Evolutionary conservation across 1,140 invertebrate genomes (phyloP).

Genomic region (Cotesia vestalis): DNA sequence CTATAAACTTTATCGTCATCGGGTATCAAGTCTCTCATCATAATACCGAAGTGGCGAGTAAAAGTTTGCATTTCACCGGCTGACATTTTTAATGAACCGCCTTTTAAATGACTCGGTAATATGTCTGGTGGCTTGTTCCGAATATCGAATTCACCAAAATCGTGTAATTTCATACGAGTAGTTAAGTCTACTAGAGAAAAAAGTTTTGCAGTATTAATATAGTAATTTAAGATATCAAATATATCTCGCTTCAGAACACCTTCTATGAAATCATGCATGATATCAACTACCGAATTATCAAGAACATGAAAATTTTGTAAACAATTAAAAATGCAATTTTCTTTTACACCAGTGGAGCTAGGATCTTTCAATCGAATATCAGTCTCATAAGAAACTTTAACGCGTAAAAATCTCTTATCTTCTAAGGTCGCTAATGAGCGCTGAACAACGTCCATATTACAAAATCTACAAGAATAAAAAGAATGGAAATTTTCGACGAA

Average conservation of each 20-base stretch:
- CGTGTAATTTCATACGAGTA: constrained; percentile 30
- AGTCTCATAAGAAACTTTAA: neutral
- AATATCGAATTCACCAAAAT: constrained; percentile 4
- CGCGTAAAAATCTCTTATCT: neutral
- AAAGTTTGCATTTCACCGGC: constrained; percentile 28
- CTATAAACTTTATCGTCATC: constrained; percentile 13
- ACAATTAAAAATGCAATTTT: constrained; percentile 50
- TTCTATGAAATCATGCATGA: constrained; percentile 60
- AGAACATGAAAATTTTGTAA: constrained; percentile 53
- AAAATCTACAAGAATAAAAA: neutral
- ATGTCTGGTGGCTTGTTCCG: constrained; percentile 21
- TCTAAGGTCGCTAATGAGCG: constrained; percentile 8
- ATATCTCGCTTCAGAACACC: constrained; percentile 55
- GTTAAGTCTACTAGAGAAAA: constrained; percentile 48
- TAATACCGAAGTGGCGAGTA: constrained; percentile 27
- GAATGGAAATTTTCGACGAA: constrained; percentile 10
- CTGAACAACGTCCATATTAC: constrained; percentile 21
- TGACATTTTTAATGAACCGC: constrained; percentile 18
- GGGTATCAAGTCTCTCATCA: constrained; percentile 27
- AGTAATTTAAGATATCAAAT: constrained; percentile 45
- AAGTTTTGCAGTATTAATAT: constrained; percentile 48
- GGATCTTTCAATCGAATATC: constrained; percentile 1
- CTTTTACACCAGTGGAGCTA: constrained; percentile 46
- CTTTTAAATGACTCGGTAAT: constrained; percentile 20
- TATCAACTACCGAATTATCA: constrained; percentile 53